Evolutionary conservation across 2,888 invertebrate species (phyloP).

Genomic region (Cryptops parisi): DNA sequence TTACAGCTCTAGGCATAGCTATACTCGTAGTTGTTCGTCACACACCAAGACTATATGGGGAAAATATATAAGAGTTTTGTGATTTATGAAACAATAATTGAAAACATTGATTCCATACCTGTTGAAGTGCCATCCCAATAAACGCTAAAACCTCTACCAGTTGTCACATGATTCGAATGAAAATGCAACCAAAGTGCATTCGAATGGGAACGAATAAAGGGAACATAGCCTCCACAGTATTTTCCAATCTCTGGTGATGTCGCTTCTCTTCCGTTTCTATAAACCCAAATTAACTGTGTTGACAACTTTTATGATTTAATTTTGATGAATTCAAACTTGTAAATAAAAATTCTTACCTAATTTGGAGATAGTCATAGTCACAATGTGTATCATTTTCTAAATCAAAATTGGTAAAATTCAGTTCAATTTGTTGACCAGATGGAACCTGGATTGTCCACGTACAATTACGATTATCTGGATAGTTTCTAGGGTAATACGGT

Average conservation of each 20-base stretch:
- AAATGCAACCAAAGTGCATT: constrained; percentile 50
- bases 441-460: constrained; percentile 60
- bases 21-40: too few relatives aligned
- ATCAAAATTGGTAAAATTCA: constrained; percentile 49
- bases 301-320: too few relatives aligned
- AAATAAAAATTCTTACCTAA: constrained; percentile 43
- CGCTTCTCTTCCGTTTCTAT: constrained; percentile 58
- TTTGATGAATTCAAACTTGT: too few relatives aligned
- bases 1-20: too few relatives aligned
- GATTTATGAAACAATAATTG: not conserved
- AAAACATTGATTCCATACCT: constrained; percentile 36
- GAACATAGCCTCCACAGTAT: constrained; percentile 58
- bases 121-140: constrained; percentile 49
- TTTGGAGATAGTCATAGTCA: constrained; percentile 53
- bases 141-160: constrained; percentile 53
- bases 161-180: too few relatives aligned
- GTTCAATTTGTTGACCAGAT: constrained; percentile 52
- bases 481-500: constrained; percentile 61
- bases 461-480: constrained; percentile 56
- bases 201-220: constrained; percentile 53
- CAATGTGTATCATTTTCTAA: constrained; percentile 46
- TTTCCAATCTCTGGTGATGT: constrained; percentile 61
- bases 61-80: too few relatives aligned
- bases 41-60: too few relatives aligned
- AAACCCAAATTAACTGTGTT: too few relatives aligned